A percentile compares a stretch with the other conserved stretches of the same genome.
These are phyloP conservation scores for Eumacrocentrus americanus DNA, from an alignment of 2,888 invertebrate species.

Conservation along the genomic window DNA sequence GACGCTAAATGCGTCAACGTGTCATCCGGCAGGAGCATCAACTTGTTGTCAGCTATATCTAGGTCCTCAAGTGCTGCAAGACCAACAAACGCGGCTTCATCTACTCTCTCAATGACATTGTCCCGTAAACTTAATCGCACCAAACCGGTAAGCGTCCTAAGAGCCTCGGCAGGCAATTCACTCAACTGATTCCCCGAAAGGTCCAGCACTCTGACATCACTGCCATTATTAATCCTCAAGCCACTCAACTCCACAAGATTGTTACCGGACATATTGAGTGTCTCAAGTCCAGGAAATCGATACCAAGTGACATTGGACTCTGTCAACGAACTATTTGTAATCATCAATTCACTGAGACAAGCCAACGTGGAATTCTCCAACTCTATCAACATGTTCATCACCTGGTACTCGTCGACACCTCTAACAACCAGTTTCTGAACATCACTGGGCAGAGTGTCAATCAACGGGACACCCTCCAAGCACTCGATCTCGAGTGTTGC, in stretches of 20 bases:
- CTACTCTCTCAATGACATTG: constrained; percentile 69
- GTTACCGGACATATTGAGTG: constrained; percentile 51
- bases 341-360: constrained; percentile 27
- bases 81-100: constrained; percentile 67
- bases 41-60: constrained; percentile 74
- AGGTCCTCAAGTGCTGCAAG: constrained; percentile 71
- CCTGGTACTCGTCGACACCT: constrained; percentile 37
- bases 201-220: constrained; percentile 65
- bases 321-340: constrained; percentile 49
- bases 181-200: constrained; percentile 68
- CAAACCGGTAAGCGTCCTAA: constrained; percentile 66
- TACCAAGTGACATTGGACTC: constrained; percentile 46
- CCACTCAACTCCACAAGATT: constrained; percentile 42
- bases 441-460: constrained; percentile 30
- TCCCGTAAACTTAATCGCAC: constrained; percentile 72
- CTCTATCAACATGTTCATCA: constrained; percentile 37
- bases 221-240: constrained; percentile 29
- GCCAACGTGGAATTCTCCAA: constrained; percentile 34
- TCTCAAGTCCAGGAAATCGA: constrained; percentile 38
- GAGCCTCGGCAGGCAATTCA: constrained; percentile 64
- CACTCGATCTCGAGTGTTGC: constrained; percentile 36
- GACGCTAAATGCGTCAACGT: constrained; percentile 67
- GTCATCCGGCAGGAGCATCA: constrained; percentile 65
- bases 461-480: constrained; percentile 33
- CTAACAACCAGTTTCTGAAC: constrained; percentile 40